phyloP scores from a whole-genome alignment of 2,888 invertebrate species.

The Cryptus viduatorius region DNA sequence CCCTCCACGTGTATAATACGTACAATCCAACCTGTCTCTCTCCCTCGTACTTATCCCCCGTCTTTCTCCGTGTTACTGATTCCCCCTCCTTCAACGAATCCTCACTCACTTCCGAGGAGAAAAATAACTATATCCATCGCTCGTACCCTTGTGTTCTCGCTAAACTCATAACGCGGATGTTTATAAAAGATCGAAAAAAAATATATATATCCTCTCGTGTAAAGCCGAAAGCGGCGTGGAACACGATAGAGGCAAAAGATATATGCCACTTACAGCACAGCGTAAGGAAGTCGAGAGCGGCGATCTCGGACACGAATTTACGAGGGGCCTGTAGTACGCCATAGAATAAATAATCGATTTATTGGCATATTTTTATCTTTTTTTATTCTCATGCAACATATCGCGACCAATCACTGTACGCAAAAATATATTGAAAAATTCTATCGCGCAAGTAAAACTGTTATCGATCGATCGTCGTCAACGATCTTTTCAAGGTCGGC shows the following conservation, averaged over 20 bases:
- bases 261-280: background rate
- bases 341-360: background rate
- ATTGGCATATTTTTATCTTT: constrained; percentile 17
- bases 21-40: constrained; percentile 15
- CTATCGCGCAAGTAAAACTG: background rate
- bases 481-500: background rate
- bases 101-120: background rate
- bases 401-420: background rate
- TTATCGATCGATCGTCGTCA: background rate
- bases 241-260: constrained; percentile 17
- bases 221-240: constrained; percentile 7
- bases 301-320: constrained; percentile 13
- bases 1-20: constrained; percentile 16
- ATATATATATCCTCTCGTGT: background rate
- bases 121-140: constrained; percentile 12
- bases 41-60: background rate
- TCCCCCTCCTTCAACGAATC: background rate
- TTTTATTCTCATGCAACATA: background rate
- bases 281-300: constrained; percentile 3
- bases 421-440: background rate
- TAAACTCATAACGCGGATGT: constrained; percentile 39
- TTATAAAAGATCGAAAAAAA: constrained; percentile 1
- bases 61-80: background rate
- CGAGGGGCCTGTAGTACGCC: constrained; percentile 5
- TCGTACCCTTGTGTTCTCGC: background rate